Evolutionary conservation across 92 coral and sea anemone species (phyloP).

Genomic region (Actinernus sp.): DNA sequence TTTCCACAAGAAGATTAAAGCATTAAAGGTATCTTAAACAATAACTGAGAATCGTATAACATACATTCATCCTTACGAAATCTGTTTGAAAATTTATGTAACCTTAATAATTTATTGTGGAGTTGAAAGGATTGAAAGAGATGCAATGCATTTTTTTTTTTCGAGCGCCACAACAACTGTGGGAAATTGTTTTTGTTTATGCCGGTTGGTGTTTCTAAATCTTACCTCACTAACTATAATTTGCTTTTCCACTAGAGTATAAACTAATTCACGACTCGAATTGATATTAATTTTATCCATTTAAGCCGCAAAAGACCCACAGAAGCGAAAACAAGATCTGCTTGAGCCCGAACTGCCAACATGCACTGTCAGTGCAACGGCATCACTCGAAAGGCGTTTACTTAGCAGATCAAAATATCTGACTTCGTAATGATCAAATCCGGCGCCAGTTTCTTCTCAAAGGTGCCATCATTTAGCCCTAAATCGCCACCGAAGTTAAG

Average conservation of each 20-base stretch:
- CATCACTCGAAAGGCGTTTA: neutral
- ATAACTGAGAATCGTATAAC: neutral
- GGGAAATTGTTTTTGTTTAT: neutral
- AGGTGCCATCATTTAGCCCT: neutral
- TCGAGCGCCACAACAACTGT: conserved; percentile 2
- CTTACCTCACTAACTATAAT: neutral
- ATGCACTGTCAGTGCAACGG: neutral
- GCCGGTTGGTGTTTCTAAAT: conserved; percentile 1
- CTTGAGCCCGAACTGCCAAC: neutral
- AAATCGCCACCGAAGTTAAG: neutral
- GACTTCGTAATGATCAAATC: neutral
- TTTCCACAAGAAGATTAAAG: conserved; percentile 64
- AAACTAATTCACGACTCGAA: neutral
- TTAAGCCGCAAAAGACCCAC: neutral
- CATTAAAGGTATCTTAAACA: conserved; percentile 65
- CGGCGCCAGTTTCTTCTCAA: neutral
- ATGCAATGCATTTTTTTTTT: too few relatives aligned
- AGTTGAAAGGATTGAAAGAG: too few relatives aligned
- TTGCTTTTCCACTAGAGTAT: neutral
- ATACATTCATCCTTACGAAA: neutral
- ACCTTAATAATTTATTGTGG: too few relatives aligned
- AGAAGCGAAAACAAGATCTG: neutral
- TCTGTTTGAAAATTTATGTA: neutral
- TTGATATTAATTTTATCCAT: neutral
- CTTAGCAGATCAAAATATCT: neutral